Evolutionary conservation across 2,888 invertebrate genomes (phyloP).

Genomic region (Cheilosia variabilis): DNA sequence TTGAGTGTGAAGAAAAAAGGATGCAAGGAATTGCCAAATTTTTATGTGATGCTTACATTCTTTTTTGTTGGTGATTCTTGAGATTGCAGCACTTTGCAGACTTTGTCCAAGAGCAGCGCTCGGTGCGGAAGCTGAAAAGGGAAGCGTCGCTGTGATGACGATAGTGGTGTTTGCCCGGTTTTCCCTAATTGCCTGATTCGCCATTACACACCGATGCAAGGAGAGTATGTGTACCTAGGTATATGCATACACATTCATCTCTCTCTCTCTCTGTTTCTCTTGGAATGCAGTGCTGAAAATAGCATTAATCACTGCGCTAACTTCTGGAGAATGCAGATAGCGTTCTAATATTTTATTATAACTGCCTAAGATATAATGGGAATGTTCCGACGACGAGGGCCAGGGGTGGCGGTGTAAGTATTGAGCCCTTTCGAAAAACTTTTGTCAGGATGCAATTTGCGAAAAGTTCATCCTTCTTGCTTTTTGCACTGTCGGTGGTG

Average conservation of each 20-base stretch:
- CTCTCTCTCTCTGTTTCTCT: slow-evolving; percentile 32
- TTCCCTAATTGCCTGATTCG: slow-evolving; percentile 73
- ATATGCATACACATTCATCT: slow-evolving; percentile 29
- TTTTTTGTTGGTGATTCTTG: slow-evolving; percentile 17
- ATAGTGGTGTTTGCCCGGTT: slow-evolving; percentile 69
- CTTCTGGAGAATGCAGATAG: slow-evolving; percentile 75
- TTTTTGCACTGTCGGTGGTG: slow-evolving; percentile 41
- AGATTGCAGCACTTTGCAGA: slow-evolving; percentile 69
- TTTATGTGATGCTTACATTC: background rate
- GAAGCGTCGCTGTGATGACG: slow-evolving; percentile 34
- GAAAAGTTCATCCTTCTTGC: slow-evolving; percentile 70
- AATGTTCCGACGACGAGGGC: slow-evolving; percentile 17
- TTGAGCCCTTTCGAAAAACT: slow-evolving; percentile 58
- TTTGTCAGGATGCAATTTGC: slow-evolving; percentile 70
- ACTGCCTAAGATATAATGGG: slow-evolving; percentile 72
- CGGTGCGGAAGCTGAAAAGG: slow-evolving; percentile 15
- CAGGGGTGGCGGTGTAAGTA: slow-evolving; percentile 42
- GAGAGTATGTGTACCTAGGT: slow-evolving; percentile 37
- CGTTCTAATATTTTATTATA: slow-evolving; percentile 74
- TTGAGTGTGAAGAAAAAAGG: slow-evolving; percentile 4
- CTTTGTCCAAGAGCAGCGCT: slow-evolving; percentile 29
- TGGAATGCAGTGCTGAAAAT: slow-evolving; percentile 70
- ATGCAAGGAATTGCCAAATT: slow-evolving; percentile 46
- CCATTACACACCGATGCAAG: slow-evolving; percentile 39
- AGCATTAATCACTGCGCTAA: slow-evolving; percentile 72